Percentiles rank a stretch among this genome's conserved stretches.
These are phyloP conservation scores for Ascidia mentula DNA, from an alignment of 23 tunicate genomes.

Conservation along the genomic window DNA sequence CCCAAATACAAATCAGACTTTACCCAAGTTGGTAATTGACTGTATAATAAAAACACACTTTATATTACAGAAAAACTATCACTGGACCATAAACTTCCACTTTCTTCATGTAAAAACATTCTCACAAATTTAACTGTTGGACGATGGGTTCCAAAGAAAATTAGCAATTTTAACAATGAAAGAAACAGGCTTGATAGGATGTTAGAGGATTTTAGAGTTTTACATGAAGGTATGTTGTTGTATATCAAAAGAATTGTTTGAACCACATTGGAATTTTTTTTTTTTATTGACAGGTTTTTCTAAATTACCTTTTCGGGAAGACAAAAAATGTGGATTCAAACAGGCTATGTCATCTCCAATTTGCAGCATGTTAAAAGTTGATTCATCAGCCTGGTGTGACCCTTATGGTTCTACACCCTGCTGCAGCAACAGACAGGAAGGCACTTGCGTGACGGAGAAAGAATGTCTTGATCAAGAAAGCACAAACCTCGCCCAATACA, in stretches of 20 bases:
- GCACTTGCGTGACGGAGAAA: slow-evolving; percentile 18
- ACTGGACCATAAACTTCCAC: neutral
- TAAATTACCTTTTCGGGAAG: neutral
- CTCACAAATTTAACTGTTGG: neutral
- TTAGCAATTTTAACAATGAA: neutral
- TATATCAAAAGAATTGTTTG: neutral
- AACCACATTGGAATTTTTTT: neutral
- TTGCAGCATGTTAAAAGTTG: neutral
- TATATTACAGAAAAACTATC: neutral
- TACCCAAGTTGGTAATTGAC: no score
- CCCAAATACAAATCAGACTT: no score
- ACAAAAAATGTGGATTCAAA: neutral
- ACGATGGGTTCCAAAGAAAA: neutral
- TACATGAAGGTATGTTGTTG: neutral
- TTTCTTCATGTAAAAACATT: neutral
- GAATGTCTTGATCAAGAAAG: slow-evolving; percentile 3
- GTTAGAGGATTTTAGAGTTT: neutral
- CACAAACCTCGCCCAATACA: slow-evolving; percentile 16
- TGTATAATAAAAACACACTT: no score
- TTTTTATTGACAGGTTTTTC: neutral
- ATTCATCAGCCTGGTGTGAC: slow-evolving; percentile 38
- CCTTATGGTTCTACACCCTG: slow-evolving; percentile 27
- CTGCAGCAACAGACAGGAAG: slow-evolving; percentile 7
- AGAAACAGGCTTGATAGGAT: neutral
- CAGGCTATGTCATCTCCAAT: neutral